phyloP scores from a whole-genome alignment of 2,888 invertebrate species.

The Caenorhabditis doughertyi region DNA sequence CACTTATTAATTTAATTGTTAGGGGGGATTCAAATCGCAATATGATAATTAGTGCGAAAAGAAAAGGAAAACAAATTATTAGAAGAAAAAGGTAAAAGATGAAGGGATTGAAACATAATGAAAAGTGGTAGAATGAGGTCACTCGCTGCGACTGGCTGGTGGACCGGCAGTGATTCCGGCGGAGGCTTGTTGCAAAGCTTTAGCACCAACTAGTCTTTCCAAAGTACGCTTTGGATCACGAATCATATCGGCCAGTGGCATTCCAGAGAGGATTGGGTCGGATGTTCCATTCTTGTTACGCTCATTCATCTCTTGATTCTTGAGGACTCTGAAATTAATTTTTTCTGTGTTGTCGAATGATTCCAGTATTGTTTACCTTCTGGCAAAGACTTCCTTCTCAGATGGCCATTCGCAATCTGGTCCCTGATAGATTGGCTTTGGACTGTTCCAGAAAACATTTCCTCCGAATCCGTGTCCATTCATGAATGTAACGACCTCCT shows the following conservation, averaged over 20 bases:
- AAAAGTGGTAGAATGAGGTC: conserved; percentile 58
- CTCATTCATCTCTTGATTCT: conserved; percentile 80
- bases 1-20: conserved; percentile 32
- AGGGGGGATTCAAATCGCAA: conserved; percentile 17
- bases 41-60: conserved; percentile 39
- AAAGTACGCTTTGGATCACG: conserved; percentile 80
- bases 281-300: conserved; percentile 74
- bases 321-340: conserved; percentile 75
- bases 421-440: conserved; percentile 83
- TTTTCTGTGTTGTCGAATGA: background rate
- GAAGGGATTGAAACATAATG: conserved; percentile 20
- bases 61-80: conserved; percentile 26
- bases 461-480: conserved; percentile 82
- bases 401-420: conserved; percentile 83
- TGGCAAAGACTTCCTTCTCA: conserved; percentile 82
- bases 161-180: conserved; percentile 64
- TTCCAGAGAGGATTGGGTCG: conserved; percentile 71
- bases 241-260: conserved; percentile 79
- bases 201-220: conserved; percentile 78
- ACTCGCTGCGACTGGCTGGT: conserved; percentile 65
- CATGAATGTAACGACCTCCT: conserved; percentile 81
- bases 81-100: conserved; percentile 27
- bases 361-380: conserved; percentile 69
- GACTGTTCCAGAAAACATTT: conserved; percentile 83
- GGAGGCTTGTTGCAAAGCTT: conserved; percentile 61